A percentile compares a stretch with the other conserved stretches of the same genome.
Evolutionary conservation across 2,113 vertebrate genomes (phyloP).

Genomic region (Ranitomeya imitator): DNA sequence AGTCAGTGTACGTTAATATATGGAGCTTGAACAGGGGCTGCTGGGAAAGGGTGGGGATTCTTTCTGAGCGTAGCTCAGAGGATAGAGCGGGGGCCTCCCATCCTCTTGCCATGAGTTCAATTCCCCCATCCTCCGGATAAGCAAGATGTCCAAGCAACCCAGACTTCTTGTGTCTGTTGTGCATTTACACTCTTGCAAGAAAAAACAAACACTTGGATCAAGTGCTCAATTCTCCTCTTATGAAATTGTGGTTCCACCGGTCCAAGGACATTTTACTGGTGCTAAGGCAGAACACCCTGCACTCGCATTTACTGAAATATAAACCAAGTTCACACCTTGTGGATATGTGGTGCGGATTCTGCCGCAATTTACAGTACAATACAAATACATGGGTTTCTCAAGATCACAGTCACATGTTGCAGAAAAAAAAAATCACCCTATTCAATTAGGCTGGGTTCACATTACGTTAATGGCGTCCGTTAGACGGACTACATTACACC

Average conservation of each 20-base stretch:
- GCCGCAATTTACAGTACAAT: too few species aligned
- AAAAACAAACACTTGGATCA: neutral
- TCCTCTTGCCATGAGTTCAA: neutral
- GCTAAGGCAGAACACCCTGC: too few species aligned
- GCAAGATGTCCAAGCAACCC: constrained; percentile 54
- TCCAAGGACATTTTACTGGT: constrained; percentile 31
- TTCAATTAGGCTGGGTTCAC: too few species aligned
- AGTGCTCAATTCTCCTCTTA: constrained; percentile 39
- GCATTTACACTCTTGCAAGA: constrained; percentile 51
- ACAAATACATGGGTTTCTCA: too few species aligned
- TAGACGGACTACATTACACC: too few species aligned
- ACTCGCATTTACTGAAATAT: neutral
- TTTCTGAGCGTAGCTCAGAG: neutral
- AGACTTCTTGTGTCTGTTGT: constrained; percentile 25
- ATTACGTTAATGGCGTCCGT: too few species aligned
- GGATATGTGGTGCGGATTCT: too few species aligned
- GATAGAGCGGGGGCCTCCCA: neutral
- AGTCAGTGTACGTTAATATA: neutral
- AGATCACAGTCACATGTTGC: too few species aligned
- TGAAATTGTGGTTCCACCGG: constrained; percentile 51
- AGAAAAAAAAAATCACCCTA: too few species aligned
- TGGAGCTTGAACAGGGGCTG: neutral
- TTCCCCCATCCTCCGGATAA: neutral
- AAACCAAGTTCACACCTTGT: neutral
- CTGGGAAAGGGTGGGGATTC: too few species aligned